Conservation (phyloP, 2,888 invertebrate genomes). For the Apoderus coryli region DNA sequence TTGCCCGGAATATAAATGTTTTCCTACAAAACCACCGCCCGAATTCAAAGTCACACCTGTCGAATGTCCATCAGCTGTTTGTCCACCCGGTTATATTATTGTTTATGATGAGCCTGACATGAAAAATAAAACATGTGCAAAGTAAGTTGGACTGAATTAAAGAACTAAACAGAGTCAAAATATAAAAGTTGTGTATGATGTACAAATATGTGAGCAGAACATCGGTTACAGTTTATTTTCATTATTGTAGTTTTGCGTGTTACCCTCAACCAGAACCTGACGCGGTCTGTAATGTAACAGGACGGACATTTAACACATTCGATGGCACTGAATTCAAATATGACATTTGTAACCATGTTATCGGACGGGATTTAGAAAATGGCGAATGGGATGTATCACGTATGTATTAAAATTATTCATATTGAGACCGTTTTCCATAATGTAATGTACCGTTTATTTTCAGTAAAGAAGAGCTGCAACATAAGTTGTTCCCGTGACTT, state of each 20-base stretch:
- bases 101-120: no score
- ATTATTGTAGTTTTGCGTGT: slow-evolving; percentile 47
- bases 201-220: no score
- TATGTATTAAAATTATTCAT: slow-evolving; percentile 30
- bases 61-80: slow-evolving; percentile 32
- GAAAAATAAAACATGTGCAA: slow-evolving; percentile 24
- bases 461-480: slow-evolving; percentile 52
- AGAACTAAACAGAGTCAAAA: no score
- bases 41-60: slow-evolving; percentile 20
- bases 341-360: slow-evolving; percentile 66
- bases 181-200: slow-evolving; percentile 8
- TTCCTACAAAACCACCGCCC: slow-evolving; percentile 36
- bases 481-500: slow-evolving; percentile 46
- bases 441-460: slow-evolving; percentile 17
- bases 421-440: background rate
- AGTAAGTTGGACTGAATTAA: no score
- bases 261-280: slow-evolving; percentile 47
- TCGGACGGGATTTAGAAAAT: slow-evolving; percentile 52
- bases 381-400: slow-evolving; percentile 57
- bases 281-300: slow-evolving; percentile 56
- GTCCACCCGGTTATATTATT: slow-evolving; percentile 34
- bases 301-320: slow-evolving; percentile 64
- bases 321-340: slow-evolving; percentile 66
- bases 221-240: slow-evolving; percentile 14
- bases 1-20: slow-evolving; percentile 37